Evolutionary conservation across 1,140 invertebrate genomes (phyloP).

Genomic region (Phocides pigmalion): DNA sequence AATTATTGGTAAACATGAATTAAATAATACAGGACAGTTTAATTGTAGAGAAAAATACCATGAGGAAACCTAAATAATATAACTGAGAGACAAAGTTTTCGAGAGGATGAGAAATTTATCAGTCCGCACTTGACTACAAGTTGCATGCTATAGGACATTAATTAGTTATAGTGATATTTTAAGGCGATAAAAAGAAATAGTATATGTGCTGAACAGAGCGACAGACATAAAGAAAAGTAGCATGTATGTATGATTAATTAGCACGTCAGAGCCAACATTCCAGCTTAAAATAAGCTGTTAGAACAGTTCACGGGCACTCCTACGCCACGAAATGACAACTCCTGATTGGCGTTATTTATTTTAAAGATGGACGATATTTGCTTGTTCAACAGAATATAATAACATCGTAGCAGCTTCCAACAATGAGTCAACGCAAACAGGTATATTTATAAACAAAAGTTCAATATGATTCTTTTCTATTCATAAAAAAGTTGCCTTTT

Average conservation of each 20-base stretch:
- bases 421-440: neutral
- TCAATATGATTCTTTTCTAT: neutral
- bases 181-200: neutral
- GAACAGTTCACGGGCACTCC: slow-evolving; percentile 57
- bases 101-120: too few relatives aligned
- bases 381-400: slow-evolving; percentile 7
- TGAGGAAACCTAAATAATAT: too few relatives aligned
- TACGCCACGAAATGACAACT: slow-evolving; percentile 41
- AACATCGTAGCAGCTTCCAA: slow-evolving; percentile 7
- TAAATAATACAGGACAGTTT: too few relatives aligned
- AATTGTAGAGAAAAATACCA: too few relatives aligned
- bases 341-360: slow-evolving; percentile 37
- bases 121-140: too few relatives aligned
- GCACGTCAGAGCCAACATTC: slow-evolving; percentile 61
- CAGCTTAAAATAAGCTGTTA: slow-evolving; percentile 57
- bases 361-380: slow-evolving; percentile 24
- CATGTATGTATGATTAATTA: slow-evolving; percentile 60
- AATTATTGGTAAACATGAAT: too few relatives aligned
- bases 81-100: too few relatives aligned
- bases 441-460: neutral
- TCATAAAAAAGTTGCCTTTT: too few relatives aligned
- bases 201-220: slow-evolving; percentile 9
- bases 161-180: neutral
- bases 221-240: slow-evolving; percentile 38
- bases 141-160: too few relatives aligned